Percentiles rank a stretch among this genome's conserved stretches.
Evolutionary conservation across 1,140 invertebrate genomes (phyloP).

Genomic region (Oscheius sp.): DNA sequence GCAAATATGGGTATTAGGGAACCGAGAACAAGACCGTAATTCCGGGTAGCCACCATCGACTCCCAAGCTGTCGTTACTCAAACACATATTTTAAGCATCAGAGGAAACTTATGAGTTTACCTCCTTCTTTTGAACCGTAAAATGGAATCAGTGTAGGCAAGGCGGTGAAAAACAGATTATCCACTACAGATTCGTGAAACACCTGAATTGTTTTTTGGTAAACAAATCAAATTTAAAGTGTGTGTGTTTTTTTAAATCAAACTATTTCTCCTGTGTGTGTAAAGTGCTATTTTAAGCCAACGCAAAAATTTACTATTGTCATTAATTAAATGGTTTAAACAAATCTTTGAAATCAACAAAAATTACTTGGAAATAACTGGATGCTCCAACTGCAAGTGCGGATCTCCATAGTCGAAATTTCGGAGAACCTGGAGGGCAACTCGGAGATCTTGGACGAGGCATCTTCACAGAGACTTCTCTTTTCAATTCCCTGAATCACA

Average conservation of each 20-base stretch:
- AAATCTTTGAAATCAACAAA: neutral
- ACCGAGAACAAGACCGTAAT: constrained; percentile 29
- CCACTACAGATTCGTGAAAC: constrained; percentile 28
- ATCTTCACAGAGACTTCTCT: no score
- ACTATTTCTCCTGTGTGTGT: neutral
- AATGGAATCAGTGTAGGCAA: constrained; percentile 12
- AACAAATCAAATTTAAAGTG: neutral
- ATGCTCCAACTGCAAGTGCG: constrained; percentile 21
- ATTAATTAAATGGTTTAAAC: neutral
- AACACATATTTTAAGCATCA: neutral
- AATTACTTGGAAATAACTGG: constrained; percentile 25
- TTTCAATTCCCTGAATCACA: no score
- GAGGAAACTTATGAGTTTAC: neutral
- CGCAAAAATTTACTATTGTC: neutral
- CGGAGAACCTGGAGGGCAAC: constrained; percentile 15
- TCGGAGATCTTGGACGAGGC: no score
- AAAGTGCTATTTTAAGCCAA: neutral
- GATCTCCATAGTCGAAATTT: constrained; percentile 6
- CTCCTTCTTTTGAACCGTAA: constrained; percentile 20
- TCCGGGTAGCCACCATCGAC: constrained; percentile 26
- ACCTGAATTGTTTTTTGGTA: constrained; percentile 15
- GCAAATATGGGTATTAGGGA: constrained; percentile 29
- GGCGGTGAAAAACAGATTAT: constrained; percentile 27
- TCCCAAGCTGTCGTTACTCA: constrained; percentile 25
- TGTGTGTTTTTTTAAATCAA: neutral